Conservation (phyloP, 2,888 invertebrate species). For the Oxytorus armatus region DNA sequence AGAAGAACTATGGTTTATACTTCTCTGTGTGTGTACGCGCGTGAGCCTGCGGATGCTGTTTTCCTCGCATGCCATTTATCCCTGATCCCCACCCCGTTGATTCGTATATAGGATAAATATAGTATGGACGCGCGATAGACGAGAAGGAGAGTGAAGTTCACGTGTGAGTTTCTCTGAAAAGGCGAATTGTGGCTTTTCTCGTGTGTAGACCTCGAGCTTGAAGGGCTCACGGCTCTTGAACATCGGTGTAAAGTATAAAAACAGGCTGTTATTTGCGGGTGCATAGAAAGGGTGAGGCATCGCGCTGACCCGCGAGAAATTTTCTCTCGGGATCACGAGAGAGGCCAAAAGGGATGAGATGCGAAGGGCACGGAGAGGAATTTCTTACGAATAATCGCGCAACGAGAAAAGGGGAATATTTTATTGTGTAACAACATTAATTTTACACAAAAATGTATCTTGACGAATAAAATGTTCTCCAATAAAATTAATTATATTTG, state of each 20-base stretch:
- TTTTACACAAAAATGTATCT: too few relatives aligned
- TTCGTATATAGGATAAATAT: constrained; percentile 17
- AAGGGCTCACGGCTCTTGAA: too few relatives aligned
- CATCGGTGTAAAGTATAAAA: background rate
- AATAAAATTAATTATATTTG: too few relatives aligned
- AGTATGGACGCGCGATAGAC: background rate
- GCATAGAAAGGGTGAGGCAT: background rate
- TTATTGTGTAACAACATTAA: too few relatives aligned
- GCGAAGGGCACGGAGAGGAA: background rate
- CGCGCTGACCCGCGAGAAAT: constrained; percentile 1
- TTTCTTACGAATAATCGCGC: background rate
- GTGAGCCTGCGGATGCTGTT: constrained; percentile 16
- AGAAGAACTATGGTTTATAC: constrained; percentile 5
- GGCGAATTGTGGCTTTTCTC: constrained; percentile 43
- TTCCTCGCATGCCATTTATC: constrained; percentile 59
- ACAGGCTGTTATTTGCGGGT: background rate
- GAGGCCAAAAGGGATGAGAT: constrained; percentile 4
- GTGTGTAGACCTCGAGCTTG: background rate
- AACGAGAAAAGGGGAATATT: too few relatives aligned
- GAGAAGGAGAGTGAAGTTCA: background rate
- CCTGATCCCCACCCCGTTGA: constrained; percentile 1
- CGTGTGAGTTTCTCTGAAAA: background rate
- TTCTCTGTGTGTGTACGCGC: constrained; percentile 13
- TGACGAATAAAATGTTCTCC: too few relatives aligned
- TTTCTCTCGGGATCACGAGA: constrained; percentile 23